Percentiles rank a stretch among this genome's conserved stretches.
Conservation (phyloP, 2,888 invertebrate species). For the Perizoma flavofasciatum region DNA sequence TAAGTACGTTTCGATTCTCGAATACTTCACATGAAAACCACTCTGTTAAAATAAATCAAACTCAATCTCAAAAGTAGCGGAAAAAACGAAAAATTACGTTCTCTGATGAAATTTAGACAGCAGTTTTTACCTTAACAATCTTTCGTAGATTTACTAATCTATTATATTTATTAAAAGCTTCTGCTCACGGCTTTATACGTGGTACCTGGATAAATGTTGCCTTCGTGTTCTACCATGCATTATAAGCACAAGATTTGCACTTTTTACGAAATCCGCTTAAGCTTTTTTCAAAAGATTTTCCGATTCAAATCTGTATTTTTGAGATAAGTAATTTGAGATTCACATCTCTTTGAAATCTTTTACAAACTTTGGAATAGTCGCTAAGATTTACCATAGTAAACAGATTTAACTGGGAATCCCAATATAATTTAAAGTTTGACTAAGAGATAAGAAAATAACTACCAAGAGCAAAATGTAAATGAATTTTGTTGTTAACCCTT, state of each 20-base stretch:
- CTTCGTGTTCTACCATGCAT: too few relatives aligned
- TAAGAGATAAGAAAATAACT: neutral
- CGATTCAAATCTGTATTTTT: conserved; percentile 17
- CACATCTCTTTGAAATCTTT: conserved; percentile 14
- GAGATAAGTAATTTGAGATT: conserved; percentile 15
- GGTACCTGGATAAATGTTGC: too few relatives aligned
- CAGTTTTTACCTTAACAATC: neutral
- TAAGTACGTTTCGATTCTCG: conserved; percentile 2
- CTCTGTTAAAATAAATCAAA: conserved; percentile 7
- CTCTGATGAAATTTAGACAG: neutral
- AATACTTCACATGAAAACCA: conserved; percentile 30
- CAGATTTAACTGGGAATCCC: conserved; percentile 19
- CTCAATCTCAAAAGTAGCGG: neutral
- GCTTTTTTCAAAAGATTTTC: conserved; percentile 18
- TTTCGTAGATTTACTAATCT: neutral
- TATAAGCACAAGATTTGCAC: too few relatives aligned
- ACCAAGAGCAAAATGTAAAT: neutral
- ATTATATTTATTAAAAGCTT: too few relatives aligned
- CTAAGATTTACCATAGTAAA: conserved; percentile 17
- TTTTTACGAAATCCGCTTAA: neutral
- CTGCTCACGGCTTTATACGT: too few relatives aligned
- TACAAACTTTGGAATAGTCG: conserved; percentile 15
- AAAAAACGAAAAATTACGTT: conserved; percentile 5
- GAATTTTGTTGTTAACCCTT: neutral
- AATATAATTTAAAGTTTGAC: conserved; percentile 15